Evolutionary conservation across 2,113 vertebrate genomes (phyloP), one percentile per base, ranked within the genome.

Genomic region (Periophthalmus modestus): DNA sequence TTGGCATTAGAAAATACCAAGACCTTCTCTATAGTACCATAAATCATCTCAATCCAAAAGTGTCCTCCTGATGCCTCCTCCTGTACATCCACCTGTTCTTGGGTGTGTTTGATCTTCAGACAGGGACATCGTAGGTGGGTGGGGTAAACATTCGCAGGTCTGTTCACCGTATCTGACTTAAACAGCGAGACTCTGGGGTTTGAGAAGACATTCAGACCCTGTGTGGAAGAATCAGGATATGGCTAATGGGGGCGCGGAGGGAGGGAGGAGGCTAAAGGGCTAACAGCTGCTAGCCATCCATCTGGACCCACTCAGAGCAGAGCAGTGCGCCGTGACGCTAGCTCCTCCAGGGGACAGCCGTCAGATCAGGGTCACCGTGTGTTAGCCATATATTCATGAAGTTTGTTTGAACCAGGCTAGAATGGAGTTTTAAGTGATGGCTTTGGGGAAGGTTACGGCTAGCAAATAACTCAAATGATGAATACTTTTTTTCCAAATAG

Each of bases 221-320:
- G 52, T 9, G 19, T 9, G 73, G 83, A 88, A 90, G 89, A 89
- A 87, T 82, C 86, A 89, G 89, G 85, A 91, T 84, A 84, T 75
- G 81, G 68, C 82, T 89, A 91, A 91, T 92, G 84, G 82, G 63
- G 66, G 84, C 71, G 85, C 86, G 88, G 84, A 89, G 77, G 78
- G 88, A 85, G 82, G 78, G 88, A 85, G 82, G 88, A 87, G 89
- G 87, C 85, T 91, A 83, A n/a, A 70, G 83, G 86, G 85, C 86
- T 79, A 88, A 87, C 91, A 92, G 91, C 92, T 93, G 89, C 78
- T 89, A 77, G 78, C 39, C 79, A 89, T 90, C 87, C 81, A 92
- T 92, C 85, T 88, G 85, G 85, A 81, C 75, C 76, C 69, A 84
- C 81, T 71, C 36, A 75, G 75, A 82, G 69, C 69, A 58, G 75